These are phyloP conservation scores for Dascillus cervinus DNA, from an alignment of 2,888 invertebrate genomes.

Conservation along the genomic window DNA sequence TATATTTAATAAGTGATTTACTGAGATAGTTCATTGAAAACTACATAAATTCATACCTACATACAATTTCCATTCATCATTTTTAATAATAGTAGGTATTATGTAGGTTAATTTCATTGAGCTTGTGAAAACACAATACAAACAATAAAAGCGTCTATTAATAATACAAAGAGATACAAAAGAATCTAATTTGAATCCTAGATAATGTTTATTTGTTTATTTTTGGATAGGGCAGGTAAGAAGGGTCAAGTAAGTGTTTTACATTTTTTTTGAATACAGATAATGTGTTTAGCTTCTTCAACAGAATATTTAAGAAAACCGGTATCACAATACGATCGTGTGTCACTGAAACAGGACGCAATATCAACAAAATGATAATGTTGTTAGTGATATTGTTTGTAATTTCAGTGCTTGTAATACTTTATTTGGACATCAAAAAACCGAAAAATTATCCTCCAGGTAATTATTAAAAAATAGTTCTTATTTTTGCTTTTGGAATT, in stretches of 20 bases:
- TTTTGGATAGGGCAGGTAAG: slow-evolving; percentile 10
- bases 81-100: too few species aligned
- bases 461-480: too few species aligned
- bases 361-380: slow-evolving; percentile 3
- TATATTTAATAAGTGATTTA: too few species aligned
- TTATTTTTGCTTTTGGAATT: too few species aligned
- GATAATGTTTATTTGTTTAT: slow-evolving; percentile 7
- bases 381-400: too few species aligned
- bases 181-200: slow-evolving; percentile 5
- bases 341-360: slow-evolving; percentile 3
- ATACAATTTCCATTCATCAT: too few species aligned
- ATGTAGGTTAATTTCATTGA: too few species aligned
- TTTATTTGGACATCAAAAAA: slow-evolving; percentile 31
- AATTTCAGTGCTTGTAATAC: slow-evolving; percentile 3
- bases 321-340: slow-evolving; percentile 6
- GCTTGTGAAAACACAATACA: too few species aligned
- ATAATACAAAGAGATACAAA: not conserved
- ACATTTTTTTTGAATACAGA: slow-evolving; percentile 7
- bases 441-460: slow-evolving; percentile 49
- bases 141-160: not conserved
- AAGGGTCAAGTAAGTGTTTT: slow-evolving; percentile 8
- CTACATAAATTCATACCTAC: too few species aligned
- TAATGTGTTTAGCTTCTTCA: too few species aligned
- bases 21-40: too few species aligned
- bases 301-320: slow-evolving; percentile 13